These are phyloP conservation scores for Drosophila austrosaltans DNA, from an alignment of 2,888 invertebrate species.

Conservation along the genomic window DNA sequence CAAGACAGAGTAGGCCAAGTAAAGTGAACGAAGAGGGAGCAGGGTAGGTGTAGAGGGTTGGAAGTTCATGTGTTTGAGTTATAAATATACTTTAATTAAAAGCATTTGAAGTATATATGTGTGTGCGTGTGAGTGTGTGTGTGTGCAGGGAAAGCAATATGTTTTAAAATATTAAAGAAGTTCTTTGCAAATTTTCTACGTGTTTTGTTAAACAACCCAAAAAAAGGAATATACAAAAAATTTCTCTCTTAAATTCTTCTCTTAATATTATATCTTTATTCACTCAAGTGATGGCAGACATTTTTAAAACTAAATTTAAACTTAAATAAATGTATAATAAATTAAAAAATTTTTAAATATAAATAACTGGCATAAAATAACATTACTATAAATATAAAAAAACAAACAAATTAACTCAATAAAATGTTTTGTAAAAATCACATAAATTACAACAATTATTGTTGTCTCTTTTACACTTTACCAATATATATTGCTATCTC, in stretches of 20 bases:
- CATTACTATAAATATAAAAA: constrained; percentile 59
- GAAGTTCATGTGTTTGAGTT: constrained; percentile 40
- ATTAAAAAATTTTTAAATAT: constrained; percentile 58
- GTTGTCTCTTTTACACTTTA: constrained; percentile 7
- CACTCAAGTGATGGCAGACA: too few species aligned
- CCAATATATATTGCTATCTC: constrained; percentile 2
- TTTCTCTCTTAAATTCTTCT: too few species aligned
- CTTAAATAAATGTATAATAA: constrained; percentile 27
- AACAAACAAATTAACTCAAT: constrained; percentile 73
- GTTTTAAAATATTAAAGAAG: constrained; percentile 72
- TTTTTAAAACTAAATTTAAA: not conserved
- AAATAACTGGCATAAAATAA: constrained; percentile 55
- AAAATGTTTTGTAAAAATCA: constrained; percentile 60
- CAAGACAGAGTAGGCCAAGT: constrained; percentile 5
- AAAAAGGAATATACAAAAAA: too few species aligned
- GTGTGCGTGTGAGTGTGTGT: constrained; percentile 38
- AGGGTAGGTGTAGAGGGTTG: not conserved
- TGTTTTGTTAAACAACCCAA: constrained; percentile 1
- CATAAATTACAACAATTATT: constrained; percentile 56
- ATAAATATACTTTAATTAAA: constrained; percentile 78
- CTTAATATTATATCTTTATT: too few species aligned
- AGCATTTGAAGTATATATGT: constrained; percentile 37
- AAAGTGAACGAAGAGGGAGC: not conserved
- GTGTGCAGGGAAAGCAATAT: constrained; percentile 54
- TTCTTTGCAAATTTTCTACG: constrained; percentile 22